Evolutionary conservation across 2,888 invertebrate species (phyloP).

Genomic region (Drosophila parthenogenetica): DNA sequence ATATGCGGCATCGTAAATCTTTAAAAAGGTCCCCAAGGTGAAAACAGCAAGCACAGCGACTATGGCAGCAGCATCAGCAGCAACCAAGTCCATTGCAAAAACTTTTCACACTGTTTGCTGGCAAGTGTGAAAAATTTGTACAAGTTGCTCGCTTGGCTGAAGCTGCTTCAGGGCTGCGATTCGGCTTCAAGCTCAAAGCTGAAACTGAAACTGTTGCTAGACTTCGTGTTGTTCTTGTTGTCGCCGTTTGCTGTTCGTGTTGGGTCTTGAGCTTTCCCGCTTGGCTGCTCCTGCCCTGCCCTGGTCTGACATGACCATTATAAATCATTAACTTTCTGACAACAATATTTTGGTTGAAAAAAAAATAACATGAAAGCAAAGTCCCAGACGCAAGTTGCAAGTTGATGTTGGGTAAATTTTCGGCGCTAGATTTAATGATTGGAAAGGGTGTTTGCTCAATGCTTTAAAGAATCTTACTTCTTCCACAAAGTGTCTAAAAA

Average conservation of each 20-base stretch:
- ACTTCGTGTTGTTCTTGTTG: constrained; percentile 9
- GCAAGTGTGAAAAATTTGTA: constrained; percentile 81
- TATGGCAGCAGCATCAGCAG: constrained; percentile 5
- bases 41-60: constrained; percentile 39
- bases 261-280: constrained; percentile 37
- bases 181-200: constrained; percentile 1
- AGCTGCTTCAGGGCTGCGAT: constrained; percentile 49
- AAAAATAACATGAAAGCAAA: constrained; percentile 10
- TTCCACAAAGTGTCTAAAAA: background rate
- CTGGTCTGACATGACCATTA: constrained; percentile 67
- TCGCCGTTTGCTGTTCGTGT: constrained; percentile 3
- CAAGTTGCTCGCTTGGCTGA: constrained; percentile 73
- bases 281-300: constrained; percentile 37
- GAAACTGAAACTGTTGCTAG: constrained; percentile 3
- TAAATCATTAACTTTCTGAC: constrained; percentile 81
- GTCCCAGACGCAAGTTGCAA: constrained; percentile 50
- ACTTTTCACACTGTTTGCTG: constrained; percentile 58
- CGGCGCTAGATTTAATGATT: constrained; percentile 15
- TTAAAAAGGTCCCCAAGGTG: constrained; percentile 82
- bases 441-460: constrained; percentile 10
- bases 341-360: constrained; percentile 67
- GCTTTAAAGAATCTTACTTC: constrained; percentile 24
- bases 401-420: constrained; percentile 43
- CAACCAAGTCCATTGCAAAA: constrained; percentile 46
- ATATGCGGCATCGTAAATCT: constrained; percentile 84